phyloP scores from a whole-genome alignment of 2,113 vertebrate genomes.

The Cheirogaleus medius region DNA sequence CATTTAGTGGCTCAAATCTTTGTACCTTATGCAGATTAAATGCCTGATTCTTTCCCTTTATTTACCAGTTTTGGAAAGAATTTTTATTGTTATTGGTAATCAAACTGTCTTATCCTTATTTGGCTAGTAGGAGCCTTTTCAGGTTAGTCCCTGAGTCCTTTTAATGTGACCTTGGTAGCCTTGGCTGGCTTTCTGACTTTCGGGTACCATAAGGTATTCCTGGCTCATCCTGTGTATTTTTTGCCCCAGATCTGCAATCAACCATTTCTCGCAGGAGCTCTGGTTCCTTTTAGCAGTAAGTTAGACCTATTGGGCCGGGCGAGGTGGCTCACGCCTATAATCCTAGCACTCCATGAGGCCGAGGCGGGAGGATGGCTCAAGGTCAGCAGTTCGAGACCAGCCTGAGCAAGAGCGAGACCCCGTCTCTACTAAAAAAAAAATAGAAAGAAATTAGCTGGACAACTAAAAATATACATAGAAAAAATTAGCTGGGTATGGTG shows the following conservation, averaged over 20 bases:
- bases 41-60: neutral
- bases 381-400: too few relatives aligned
- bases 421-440: too few relatives aligned
- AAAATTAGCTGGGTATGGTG: too few relatives aligned
- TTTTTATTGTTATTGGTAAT: neutral
- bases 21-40: neutral
- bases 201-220: neutral
- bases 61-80: neutral
- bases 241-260: neutral
- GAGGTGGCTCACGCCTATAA: too few relatives aligned
- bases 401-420: too few relatives aligned
- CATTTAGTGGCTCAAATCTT: neutral
- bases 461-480: too few relatives aligned
- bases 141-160: neutral
- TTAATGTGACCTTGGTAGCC: neutral
- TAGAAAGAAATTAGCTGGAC: too few relatives aligned
- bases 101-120: neutral
- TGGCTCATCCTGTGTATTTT: neutral
- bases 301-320: neutral
- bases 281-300: neutral
- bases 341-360: too few relatives aligned
- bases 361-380: too few relatives aligned
- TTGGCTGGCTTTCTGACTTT: neutral
- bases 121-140: neutral
- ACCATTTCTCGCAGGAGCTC: neutral